Evolutionary conservation across 1,140 invertebrate genomes (phyloP).

Genomic region (Choristoneura fumiferana): DNA sequence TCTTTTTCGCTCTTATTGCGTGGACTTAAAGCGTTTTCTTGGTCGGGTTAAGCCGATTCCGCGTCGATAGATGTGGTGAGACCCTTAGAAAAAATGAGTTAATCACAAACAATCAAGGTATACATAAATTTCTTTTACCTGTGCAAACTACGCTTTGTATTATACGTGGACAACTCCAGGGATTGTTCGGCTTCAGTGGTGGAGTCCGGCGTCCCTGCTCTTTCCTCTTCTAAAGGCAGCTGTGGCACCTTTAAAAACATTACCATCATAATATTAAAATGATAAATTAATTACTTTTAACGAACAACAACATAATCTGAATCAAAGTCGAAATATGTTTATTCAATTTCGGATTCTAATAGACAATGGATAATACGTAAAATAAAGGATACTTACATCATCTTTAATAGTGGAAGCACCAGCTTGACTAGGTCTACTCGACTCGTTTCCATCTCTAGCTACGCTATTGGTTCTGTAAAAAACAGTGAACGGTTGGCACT

Average conservation of each 20-base stretch:
- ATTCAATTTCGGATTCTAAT: neutral
- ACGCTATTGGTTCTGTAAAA: conserved; percentile 53
- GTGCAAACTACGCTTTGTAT: conserved; percentile 37
- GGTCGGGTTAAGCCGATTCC: no score
- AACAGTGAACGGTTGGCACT: neutral
- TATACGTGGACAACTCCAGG: conserved; percentile 44
- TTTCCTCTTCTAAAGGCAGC: conserved; percentile 45
- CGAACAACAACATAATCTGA: no score
- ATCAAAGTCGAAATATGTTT: no score
- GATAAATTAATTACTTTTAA: neutral
- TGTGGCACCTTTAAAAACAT: conserved; percentile 46
- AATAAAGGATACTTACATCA: conserved; percentile 46
- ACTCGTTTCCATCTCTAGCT: conserved; percentile 40
- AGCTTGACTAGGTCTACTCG: conserved; percentile 57
- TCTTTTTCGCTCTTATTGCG: no score
- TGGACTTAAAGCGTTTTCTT: no score
- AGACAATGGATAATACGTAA: neutral
- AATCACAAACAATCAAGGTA: no score
- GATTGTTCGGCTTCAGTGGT: conserved; percentile 53
- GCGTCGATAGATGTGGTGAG: no score
- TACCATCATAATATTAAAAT: neutral
- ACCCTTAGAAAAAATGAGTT: no score
- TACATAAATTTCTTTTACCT: no score
- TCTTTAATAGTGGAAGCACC: conserved; percentile 66
- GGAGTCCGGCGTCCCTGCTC: conserved; percentile 22